Evolutionary conservation across 1,140 invertebrate species (phyloP).

Genomic region (Gerris buenoi): DNA sequence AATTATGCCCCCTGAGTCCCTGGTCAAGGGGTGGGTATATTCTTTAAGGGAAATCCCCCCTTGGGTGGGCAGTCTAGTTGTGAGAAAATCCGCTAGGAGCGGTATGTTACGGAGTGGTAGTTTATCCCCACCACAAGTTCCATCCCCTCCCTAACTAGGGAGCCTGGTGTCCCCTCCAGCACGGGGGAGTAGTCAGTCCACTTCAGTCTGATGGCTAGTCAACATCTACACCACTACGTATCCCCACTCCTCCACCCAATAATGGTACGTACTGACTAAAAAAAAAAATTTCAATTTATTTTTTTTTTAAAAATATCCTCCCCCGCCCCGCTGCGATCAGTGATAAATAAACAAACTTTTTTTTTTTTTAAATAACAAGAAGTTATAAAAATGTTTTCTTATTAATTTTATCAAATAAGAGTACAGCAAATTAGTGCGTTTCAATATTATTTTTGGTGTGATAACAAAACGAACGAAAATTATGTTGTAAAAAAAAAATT

Average conservation of each 20-base stretch:
- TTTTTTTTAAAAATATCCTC: background rate
- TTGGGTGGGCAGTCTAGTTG: background rate
- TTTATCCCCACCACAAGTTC: slow-evolving; percentile 5
- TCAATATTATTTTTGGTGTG: too few relatives aligned
- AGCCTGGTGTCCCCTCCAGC: background rate
- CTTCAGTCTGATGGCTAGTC: slow-evolving; percentile 12
- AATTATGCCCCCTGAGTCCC: too few relatives aligned
- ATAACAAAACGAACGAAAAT: too few relatives aligned
- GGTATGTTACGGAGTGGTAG: slow-evolving; percentile 2
- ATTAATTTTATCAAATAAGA: too few relatives aligned
- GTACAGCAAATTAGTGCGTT: too few relatives aligned
- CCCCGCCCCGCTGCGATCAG: too few relatives aligned
- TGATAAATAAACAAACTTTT: too few relatives aligned
- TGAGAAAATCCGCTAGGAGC: background rate
- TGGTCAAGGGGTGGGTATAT: too few relatives aligned
- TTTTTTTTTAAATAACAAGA: too few relatives aligned
- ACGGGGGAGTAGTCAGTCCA: slow-evolving; percentile 4
- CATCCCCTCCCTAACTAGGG: background rate
- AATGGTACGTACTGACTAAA: slow-evolving; percentile 13
- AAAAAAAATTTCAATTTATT: background rate
- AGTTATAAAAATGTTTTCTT: too few relatives aligned
- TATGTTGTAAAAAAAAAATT: too few relatives aligned
- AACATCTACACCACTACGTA: slow-evolving; percentile 12
- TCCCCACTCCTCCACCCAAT: slow-evolving; percentile 17
- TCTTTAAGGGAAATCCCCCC: too few relatives aligned